Percentiles rank a stretch among this genome's conserved stretches.
These are phyloP conservation scores for Sebastes taczanowskii DNA, from an alignment of 2,797 vertebrate species.

Conservation along the genomic window DNA sequence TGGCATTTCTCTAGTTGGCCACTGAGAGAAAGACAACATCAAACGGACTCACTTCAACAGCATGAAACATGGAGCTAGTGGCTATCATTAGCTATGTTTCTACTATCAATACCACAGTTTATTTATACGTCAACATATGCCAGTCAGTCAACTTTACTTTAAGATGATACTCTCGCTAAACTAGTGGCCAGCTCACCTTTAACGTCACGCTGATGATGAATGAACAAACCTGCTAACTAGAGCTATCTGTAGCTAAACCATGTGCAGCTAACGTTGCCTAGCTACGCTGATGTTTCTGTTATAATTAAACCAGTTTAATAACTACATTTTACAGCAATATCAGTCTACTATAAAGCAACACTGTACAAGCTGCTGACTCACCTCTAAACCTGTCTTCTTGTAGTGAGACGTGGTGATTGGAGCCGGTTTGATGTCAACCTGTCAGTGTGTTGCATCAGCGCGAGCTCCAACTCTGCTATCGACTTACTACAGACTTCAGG, in stretches of 20 bases:
- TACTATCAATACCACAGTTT: neutral
- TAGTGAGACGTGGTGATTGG: neutral
- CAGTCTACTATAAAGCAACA: fast-evolving
- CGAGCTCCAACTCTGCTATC: conserved; percentile 44
- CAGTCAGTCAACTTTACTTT: neutral
- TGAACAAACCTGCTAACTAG: conserved; percentile 1
- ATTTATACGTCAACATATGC: neutral
- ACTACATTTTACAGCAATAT: fast-evolving
- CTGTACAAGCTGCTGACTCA: neutral
- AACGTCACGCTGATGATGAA: neutral
- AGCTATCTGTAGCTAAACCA: conserved; percentile 39
- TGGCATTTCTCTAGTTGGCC: neutral
- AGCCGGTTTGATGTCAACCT: conserved; percentile 17
- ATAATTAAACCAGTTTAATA: fast-evolving
- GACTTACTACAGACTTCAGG: conserved; percentile 15
- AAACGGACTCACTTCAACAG: neutral
- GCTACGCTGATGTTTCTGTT: neutral
- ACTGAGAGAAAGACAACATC: neutral
- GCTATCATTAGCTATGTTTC: neutral
- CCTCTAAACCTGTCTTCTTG: conserved; percentile 15
- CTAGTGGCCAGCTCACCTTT: neutral
- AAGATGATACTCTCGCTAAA: neutral
- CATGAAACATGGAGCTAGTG: neutral
- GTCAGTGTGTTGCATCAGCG: conserved; percentile 82
- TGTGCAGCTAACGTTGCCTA: conserved; percentile 38